A percentile compares a stretch with the other conserved stretches of the same genome.
Evolutionary conservation across 2,797 vertebrate genomes (phyloP).

Genomic region (Furcifer pardalis): DNA sequence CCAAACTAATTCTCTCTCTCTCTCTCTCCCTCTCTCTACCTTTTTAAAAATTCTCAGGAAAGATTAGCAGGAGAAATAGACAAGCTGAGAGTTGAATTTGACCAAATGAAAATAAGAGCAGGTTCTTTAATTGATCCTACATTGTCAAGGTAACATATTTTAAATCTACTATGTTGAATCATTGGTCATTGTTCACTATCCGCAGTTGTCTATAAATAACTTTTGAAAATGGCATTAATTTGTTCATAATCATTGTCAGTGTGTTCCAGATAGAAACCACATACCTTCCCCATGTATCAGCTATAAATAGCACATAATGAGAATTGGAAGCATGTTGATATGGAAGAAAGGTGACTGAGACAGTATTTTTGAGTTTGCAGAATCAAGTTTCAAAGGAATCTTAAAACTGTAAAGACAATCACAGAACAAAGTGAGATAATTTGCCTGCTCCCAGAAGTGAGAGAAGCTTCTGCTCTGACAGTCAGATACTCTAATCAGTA

Average conservation of each 20-base stretch:
- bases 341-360: too few species aligned
- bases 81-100: conserved; percentile 92
- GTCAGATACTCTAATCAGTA: too few species aligned
- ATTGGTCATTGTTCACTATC: neutral
- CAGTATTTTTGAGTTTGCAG: too few species aligned
- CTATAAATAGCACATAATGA: too few species aligned
- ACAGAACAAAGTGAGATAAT: too few species aligned
- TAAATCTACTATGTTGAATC: neutral
- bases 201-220: neutral
- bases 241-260: neutral
- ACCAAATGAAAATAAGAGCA: conserved; percentile 91
- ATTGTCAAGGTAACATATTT: conserved; percentile 85
- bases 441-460: too few species aligned
- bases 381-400: too few species aligned
- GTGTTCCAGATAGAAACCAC: neutral
- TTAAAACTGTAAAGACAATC: too few species aligned
- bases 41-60: conserved; percentile 76
- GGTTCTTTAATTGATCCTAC: conserved; percentile 95
- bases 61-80: conserved; percentile 95
- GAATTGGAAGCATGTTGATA: too few species aligned
- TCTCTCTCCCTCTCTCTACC: too few species aligned
- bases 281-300: neutral
- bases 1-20: neutral
- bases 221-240: neutral
- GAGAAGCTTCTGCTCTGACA: too few species aligned